Evolutionary conservation across 2,113 vertebrate species (phyloP), one percentile per base, ranked within the genome.

Genomic region (Romanogobio albipinnatus): DNA sequence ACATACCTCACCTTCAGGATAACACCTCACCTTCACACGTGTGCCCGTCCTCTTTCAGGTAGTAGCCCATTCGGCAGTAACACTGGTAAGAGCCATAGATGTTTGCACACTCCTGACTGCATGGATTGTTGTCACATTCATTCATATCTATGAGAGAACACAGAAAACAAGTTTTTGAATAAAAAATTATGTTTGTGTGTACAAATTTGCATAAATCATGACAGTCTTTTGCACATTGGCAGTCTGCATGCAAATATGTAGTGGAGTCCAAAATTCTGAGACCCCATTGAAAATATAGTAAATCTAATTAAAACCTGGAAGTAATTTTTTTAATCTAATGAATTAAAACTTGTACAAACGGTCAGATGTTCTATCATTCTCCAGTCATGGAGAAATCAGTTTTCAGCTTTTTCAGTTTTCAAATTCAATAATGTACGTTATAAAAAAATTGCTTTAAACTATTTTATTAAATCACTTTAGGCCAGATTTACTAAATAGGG

Each of bases 61-160:
- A 96, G 92, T 96, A 98, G 7, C 98, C 98, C 86, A 96, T 95
- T 78, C 95, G 95, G 87, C 97, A 99, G 93, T 98, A 98, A 86
- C 98, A 98, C 89, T 98, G 98, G 86, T 98, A 99, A 51, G 98
- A 98, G 58, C 98, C 96, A 0, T 98, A 97, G 81, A 97, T 95
- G 76, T 99, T 98, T 90, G 96, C 96, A 8, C 97, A 99, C 80
- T 99, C 97, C 90, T 99, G 98, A 93, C 96, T 95, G 89, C 98
- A 98, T 26, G 95, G 96, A 33, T 88, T 95, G 26, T 89, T 87
- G 29, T 96, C 94, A 6, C 98, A 99, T 87, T 99, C 97, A 0
- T 98, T 98, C 84, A 97, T 84, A 83, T 99, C 98, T 99, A 87
- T 62, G 9, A 76, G 53, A 78, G 53, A 61, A 49, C 22, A 81